Percentiles rank a stretch among this genome's conserved stretches.
These are phyloP conservation scores for Gadopsis marmoratus DNA, from an alignment of 2,797 vertebrate genomes.

Conservation along the genomic window DNA sequence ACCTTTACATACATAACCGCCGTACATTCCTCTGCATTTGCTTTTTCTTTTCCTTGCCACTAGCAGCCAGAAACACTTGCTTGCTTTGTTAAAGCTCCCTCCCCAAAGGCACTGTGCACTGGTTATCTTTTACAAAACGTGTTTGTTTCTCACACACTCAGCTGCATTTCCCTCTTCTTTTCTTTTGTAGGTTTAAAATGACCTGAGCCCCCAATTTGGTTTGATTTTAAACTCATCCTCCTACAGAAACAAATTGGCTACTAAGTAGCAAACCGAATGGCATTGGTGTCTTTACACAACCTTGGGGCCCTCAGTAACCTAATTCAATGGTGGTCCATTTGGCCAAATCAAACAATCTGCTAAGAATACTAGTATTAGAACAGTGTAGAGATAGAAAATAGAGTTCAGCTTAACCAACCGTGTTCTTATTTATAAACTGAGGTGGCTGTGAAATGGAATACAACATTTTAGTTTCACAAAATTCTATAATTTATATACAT, in stretches of 20 bases:
- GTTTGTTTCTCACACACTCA: constrained; percentile 25
- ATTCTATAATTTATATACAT: background rate
- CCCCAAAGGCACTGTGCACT: background rate
- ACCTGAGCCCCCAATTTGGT: constrained; percentile 21
- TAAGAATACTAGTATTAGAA: constrained; percentile 8
- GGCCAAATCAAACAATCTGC: constrained; percentile 16
- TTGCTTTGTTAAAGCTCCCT: constrained; percentile 16
- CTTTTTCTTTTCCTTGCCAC: background rate
- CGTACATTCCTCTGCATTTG: background rate
- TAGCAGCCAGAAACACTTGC: background rate
- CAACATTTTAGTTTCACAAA: background rate
- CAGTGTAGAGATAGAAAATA: background rate
- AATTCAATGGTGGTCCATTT: constrained; percentile 7
- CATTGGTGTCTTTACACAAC: constrained; percentile 15
- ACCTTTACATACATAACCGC: background rate
- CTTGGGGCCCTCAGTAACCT: background rate
- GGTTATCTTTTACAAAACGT: constrained; percentile 12
- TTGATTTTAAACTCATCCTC: constrained; percentile 22
- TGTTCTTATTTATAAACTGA: background rate
- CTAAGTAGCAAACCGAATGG: constrained; percentile 15
- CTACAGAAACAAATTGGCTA: constrained; percentile 2
- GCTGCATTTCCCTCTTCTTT: constrained; percentile 12
- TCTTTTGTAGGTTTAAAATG: constrained; percentile 18
- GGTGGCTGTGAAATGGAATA: background rate
- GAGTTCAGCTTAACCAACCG: background rate